Percentiles rank a stretch among this genome's conserved stretches.
These are phyloP conservation scores for Drosophila pectinifera DNA, from an alignment of 1,140 invertebrate species.

Conservation along the genomic window DNA sequence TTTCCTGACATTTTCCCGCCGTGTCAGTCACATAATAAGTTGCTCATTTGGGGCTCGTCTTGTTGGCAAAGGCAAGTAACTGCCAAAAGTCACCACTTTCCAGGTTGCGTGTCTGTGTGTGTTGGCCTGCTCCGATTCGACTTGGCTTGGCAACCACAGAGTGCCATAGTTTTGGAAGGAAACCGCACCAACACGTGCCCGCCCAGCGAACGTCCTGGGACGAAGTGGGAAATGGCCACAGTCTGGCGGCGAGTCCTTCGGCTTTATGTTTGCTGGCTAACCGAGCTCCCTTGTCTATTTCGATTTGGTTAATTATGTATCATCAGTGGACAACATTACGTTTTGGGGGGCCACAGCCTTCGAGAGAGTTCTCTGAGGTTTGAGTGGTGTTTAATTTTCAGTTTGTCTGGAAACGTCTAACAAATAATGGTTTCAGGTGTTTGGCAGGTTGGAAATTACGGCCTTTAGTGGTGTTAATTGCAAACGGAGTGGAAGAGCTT, in stretches of 20 bases:
- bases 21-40: constrained; percentile 39
- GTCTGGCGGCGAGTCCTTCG: constrained; percentile 26
- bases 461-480: constrained; percentile 12
- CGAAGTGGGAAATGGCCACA: constrained; percentile 7
- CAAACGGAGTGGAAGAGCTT: not conserved
- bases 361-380: constrained; percentile 18
- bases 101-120: constrained; percentile 31
- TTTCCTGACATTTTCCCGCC: not conserved
- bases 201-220: constrained; percentile 4
- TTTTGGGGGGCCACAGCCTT: constrained; percentile 12
- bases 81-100: constrained; percentile 51
- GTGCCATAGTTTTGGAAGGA: constrained; percentile 47
- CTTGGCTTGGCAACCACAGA: constrained; percentile 50
- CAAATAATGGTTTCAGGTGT: constrained; percentile 18
- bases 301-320: constrained; percentile 52
- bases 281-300: constrained; percentile 44
- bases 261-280: constrained; percentile 30
- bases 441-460: not conserved
- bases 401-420: constrained; percentile 8
- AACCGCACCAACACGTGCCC: constrained; percentile 57
- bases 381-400: constrained; percentile 23
- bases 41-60: constrained; percentile 35
- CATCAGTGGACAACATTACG: constrained; percentile 31
- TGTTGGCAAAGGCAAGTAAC: constrained; percentile 33
- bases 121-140: constrained; percentile 17